Conservation (phyloP, 2,888 invertebrate species). For the Hemicrepidius hirtus region DNA sequence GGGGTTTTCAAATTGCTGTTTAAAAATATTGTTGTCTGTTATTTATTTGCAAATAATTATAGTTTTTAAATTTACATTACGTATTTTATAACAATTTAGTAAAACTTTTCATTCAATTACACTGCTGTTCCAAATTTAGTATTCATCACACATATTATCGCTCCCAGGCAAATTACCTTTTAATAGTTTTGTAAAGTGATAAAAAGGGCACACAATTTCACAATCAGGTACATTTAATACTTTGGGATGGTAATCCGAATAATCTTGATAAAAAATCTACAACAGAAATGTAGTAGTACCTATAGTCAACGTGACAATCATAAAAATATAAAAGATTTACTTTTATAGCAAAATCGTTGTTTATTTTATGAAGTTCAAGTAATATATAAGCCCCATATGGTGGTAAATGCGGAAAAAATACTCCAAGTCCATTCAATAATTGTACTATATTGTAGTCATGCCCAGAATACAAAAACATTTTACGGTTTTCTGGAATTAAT, state of each 20-base stretch:
- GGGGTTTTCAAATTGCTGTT: too few relatives aligned
- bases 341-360: constrained; percentile 66
- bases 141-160: constrained; percentile 63
- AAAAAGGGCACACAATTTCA: constrained; percentile 74
- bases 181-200: constrained; percentile 71
- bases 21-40: too few relatives aligned
- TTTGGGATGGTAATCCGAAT: constrained; percentile 70
- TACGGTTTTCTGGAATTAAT: constrained; percentile 65
- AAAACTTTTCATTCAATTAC: too few relatives aligned
- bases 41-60: too few relatives aligned
- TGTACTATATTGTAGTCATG: constrained; percentile 81
- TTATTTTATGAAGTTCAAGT: constrained; percentile 50
- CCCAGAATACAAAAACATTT: constrained; percentile 77
- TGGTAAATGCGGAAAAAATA: constrained; percentile 74
- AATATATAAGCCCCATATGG: constrained; percentile 48
- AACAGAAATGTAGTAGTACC: not conserved
- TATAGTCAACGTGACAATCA: not conserved
- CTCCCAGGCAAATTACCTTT: constrained; percentile 15
- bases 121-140: too few relatives aligned
- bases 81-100: too few relatives aligned
- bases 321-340: constrained; percentile 1
- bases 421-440: constrained; percentile 75
- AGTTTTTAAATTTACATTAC: too few relatives aligned
- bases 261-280: constrained; percentile 69
- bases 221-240: constrained; percentile 76